phyloP scores from a whole-genome alignment of 2,797 vertebrate species.

The Hephaestus fuliginosus region DNA sequence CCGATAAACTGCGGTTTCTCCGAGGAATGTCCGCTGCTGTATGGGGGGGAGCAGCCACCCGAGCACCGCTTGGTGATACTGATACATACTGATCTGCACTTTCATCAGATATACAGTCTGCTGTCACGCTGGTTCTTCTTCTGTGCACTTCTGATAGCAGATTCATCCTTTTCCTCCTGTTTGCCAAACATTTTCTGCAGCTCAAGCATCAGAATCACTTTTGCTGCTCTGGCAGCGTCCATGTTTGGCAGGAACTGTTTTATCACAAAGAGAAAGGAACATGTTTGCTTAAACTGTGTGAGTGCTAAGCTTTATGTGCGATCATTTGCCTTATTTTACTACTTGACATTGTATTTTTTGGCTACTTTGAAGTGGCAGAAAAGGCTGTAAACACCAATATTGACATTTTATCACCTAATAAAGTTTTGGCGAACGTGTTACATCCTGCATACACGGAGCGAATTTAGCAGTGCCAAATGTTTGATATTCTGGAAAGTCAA shows the following conservation, averaged over 20 bases:
- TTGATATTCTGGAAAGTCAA: background rate
- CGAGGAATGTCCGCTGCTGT: background rate
- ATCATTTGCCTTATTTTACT: background rate
- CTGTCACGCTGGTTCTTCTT: conserved; percentile 18
- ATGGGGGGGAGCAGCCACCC: conserved; percentile 8
- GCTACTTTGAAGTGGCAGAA: too few relatives aligned
- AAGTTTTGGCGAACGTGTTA: background rate
- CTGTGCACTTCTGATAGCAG: background rate
- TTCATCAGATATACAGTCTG: conserved; percentile 30
- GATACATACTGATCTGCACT: conserved; percentile 37
- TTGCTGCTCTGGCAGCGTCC: background rate
- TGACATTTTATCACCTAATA: background rate
- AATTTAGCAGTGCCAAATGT: background rate
- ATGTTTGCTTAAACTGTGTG: background rate
- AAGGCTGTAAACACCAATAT: background rate
- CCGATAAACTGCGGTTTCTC: conserved; percentile 12
- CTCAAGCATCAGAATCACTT: conserved; percentile 1
- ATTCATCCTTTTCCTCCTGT: background rate
- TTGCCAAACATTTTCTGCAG: conserved; percentile 10
- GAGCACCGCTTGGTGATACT: conserved; percentile 13
- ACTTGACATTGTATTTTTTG: background rate
- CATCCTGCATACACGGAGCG: background rate
- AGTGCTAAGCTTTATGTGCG: background rate
- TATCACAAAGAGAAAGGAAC: too few relatives aligned
- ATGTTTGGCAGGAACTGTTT: background rate